Evolutionary conservation across 92 coral and sea anemone genomes (phyloP).

Genomic region (Porites lobata): DNA sequence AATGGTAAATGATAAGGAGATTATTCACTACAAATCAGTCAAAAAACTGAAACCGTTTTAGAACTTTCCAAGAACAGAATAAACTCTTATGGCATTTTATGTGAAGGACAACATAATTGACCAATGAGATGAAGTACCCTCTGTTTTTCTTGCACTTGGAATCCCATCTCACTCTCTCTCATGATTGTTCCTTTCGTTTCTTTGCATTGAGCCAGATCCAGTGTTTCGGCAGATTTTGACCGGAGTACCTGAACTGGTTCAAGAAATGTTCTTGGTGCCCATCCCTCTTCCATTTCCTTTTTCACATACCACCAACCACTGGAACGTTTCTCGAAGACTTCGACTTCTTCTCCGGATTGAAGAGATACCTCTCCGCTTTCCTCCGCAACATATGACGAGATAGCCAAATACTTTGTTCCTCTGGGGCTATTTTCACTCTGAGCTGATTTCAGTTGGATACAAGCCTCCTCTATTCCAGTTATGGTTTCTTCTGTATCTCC

Average conservation of each 20-base stretch:
- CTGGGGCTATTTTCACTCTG: constrained; percentile 6
- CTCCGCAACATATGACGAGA: constrained; percentile 50
- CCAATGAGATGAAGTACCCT: not conserved
- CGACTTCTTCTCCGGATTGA: constrained; percentile 62
- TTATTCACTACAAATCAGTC: no score
- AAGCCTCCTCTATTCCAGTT: constrained; percentile 6
- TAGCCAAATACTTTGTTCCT: constrained; percentile 42
- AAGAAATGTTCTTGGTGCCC: constrained; percentile 75
- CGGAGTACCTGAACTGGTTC: not conserved
- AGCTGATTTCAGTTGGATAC: constrained; percentile 8
- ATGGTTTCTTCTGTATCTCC: not conserved
- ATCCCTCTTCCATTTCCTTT: constrained; percentile 59
- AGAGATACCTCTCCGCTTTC: constrained; percentile 58
- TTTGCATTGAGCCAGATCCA: not conserved
- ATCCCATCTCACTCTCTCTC: not conserved
- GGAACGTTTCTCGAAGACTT: constrained; percentile 57
- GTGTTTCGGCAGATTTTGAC: constrained; percentile 13
- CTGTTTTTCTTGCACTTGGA: not conserved
- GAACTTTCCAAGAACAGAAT: no score
- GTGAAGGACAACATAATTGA: no score
- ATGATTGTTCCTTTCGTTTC: not conserved
- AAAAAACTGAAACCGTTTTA: no score
- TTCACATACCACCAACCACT: constrained; percentile 79
- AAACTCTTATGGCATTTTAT: no score
- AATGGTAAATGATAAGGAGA: no score